Base-by-base conservation (phyloP, 1,140 invertebrate species). In the Marisa cornuarietis region DNA sequence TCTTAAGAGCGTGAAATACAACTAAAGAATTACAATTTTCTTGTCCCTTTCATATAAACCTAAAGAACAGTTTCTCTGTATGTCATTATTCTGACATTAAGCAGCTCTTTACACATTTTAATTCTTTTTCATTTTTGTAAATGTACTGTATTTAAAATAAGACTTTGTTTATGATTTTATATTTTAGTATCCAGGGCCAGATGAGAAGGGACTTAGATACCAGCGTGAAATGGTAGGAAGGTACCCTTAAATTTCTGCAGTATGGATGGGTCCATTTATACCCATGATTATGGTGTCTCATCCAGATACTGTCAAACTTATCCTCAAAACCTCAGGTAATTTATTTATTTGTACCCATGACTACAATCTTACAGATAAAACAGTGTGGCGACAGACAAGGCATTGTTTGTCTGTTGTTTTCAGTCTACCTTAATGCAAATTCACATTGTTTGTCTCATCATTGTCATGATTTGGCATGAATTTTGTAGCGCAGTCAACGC, bases 111-210 rank as follows among this genome's bases (percentile, higher is more conserved):
- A 20, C n/a, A 20, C 18, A 4, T 63, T 63, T 18, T 3, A n/a
- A 63, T 63, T n/a, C 18, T 4, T 18, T 18, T 18, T 18, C 4
- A n/a, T 63, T 63, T 63, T 18, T 24, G 26, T 14, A 11, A 31
- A 22, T 68, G 13, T 68, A 24, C 26, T 31, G 65, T 11, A 68
- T 2, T 31, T 24, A n/a, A n/a, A 68, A 68, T 16, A n/a, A 2
- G 10, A n/a, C 22, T 6, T n/a, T n/a, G 22, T 68, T n/a, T 13
- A 68, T 68, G 11, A 68, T 24, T n/a, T n/a, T 68, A 68, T 24
- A 13, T 68, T 68, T n/a, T 68, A 85, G 85, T 84, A 83, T 66
- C 85, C 85, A 62, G 85, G 84, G 52, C 84, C 84, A 7, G 84
- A 84, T 79, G 86, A 87, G 71, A 80, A 69, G 31, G 85, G 85